Evolutionary conservation across 2,113 vertebrate genomes (phyloP).

Genomic region (Hydrochoerus hydrochaeris): DNA sequence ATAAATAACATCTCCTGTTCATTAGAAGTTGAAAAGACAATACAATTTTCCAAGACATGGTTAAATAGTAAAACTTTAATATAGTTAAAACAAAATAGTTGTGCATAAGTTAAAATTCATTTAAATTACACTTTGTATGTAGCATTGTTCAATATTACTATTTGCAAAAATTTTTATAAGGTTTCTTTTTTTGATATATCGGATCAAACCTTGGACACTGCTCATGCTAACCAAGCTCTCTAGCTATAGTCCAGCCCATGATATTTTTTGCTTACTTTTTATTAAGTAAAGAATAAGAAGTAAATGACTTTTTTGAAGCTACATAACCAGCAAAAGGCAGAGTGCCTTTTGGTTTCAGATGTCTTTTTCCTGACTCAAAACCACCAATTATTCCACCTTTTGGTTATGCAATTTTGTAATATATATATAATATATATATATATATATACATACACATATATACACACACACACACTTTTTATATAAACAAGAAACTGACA

Average conservation of each 20-base stretch:
- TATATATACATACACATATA: background rate
- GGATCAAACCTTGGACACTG: background rate
- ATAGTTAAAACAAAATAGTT: background rate
- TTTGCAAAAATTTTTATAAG: too few species aligned
- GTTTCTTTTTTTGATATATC: background rate
- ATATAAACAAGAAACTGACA: background rate
- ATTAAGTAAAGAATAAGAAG: background rate
- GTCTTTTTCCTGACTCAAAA: background rate
- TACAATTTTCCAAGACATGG: background rate
- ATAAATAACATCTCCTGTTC: background rate
- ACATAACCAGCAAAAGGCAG: background rate
- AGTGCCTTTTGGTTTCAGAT: background rate
- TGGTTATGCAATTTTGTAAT: background rate
- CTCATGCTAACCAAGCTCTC: background rate
- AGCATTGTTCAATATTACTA: background rate
- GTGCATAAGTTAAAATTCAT: background rate
- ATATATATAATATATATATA: background rate
- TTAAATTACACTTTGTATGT: background rate
- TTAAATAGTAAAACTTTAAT: slow-evolving; percentile 8
- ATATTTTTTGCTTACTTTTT: background rate
- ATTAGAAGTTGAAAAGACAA: background rate
- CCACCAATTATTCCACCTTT: background rate
- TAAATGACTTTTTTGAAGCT: background rate
- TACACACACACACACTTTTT: background rate
- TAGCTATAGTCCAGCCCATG: background rate